phyloP scores from a whole-genome alignment of 2,113 vertebrate genomes.

The Carassius gibelio region DNA sequence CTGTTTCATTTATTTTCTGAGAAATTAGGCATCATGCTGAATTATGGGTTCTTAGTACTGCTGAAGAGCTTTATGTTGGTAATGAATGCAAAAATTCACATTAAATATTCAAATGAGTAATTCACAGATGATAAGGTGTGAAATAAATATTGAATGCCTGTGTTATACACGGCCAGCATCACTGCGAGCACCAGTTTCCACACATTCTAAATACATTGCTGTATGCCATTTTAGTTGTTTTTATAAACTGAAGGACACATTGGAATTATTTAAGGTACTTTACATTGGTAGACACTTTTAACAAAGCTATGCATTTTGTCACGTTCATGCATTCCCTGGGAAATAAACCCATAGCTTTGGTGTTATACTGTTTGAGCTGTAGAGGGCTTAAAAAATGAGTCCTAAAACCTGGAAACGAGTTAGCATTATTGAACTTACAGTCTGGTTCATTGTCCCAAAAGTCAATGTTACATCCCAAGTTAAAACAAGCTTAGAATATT shows the following conservation, averaged over 20 bases:
- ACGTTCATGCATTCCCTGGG: background rate
- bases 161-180: constrained; percentile 15
- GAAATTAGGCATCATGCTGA: background rate
- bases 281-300: too few relatives aligned
- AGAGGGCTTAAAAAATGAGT: too few relatives aligned
- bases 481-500: too few relatives aligned
- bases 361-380: background rate
- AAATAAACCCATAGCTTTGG: background rate
- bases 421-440: too few relatives aligned
- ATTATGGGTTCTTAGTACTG: background rate
- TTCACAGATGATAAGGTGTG: constrained; percentile 35
- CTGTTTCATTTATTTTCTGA: background rate
- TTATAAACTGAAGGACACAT: background rate
- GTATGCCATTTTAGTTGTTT: too few relatives aligned
- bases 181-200: constrained; percentile 4
- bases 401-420: too few relatives aligned
- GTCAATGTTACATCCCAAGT: too few relatives aligned
- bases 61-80: background rate
- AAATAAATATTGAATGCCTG: constrained; percentile 46
- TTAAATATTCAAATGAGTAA: constrained; percentile 17
- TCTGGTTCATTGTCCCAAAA: too few relatives aligned
- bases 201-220: background rate
- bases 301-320: too few relatives aligned
- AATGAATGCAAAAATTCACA: constrained; percentile 26
- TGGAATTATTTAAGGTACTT: background rate